phyloP scores from a whole-genome alignment of 1,140 invertebrate genomes.

The Zelostemma sp. region DNA sequence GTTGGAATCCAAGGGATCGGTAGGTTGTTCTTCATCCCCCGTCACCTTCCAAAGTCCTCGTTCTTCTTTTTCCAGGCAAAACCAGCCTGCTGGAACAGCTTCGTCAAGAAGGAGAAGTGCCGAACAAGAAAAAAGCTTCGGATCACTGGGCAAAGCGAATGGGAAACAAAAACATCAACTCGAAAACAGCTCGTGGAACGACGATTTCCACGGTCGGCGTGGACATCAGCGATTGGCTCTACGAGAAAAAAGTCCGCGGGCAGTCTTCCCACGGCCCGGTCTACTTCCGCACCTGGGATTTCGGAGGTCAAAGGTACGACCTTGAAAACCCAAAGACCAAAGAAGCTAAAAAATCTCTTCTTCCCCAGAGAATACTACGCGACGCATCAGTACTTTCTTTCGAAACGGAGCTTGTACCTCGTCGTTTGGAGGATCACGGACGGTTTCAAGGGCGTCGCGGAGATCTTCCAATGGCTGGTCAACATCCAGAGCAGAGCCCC shows the following conservation, averaged over 20 bases:
- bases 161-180: slow-evolving; percentile 87
- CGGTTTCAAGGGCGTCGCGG: slow-evolving; percentile 90
- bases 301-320: slow-evolving; percentile 87
- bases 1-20: slow-evolving; percentile 92
- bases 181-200: slow-evolving; percentile 81
- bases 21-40: slow-evolving; percentile 21
- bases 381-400: slow-evolving; percentile 98
- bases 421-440: slow-evolving; percentile 96
- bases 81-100: slow-evolving; percentile 92
- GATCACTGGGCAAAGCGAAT: slow-evolving; percentile 96
- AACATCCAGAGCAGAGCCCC: slow-evolving; percentile 95
- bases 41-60: no score
- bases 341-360: no score
- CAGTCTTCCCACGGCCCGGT: slow-evolving; percentile 87
- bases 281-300: slow-evolving; percentile 99
- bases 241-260: slow-evolving; percentile 83
- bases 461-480: slow-evolving; percentile 94
- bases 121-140: slow-evolving; percentile 79
- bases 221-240: slow-evolving; percentile 95
- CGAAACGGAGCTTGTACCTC: slow-evolving; percentile 94
- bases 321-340: no score
- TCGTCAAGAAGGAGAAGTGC: slow-evolving; percentile 85
- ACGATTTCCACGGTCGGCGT: slow-evolving; percentile 96
- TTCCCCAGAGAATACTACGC: slow-evolving; percentile 88
- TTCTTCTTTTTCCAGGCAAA: no score